A percentile compares a stretch with the other conserved stretches of the same genome.
phyloP scores from a whole-genome alignment of 2,113 vertebrate genomes.

The Notarius lentiginosus region DNA sequence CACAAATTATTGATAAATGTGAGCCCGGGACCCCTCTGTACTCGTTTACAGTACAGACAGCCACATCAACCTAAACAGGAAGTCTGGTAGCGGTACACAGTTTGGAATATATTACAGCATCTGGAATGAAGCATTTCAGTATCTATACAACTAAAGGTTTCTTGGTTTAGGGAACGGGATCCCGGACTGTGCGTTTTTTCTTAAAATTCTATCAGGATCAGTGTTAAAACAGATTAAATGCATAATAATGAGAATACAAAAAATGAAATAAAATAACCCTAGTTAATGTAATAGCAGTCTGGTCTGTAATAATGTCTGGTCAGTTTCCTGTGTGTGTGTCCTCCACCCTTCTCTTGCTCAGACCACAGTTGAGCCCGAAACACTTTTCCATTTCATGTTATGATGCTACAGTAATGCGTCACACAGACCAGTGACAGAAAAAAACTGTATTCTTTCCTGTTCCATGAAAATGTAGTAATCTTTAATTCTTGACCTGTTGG shows the following conservation, averaged over 20 bases:
- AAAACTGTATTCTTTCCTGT: neutral
- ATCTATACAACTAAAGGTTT: neutral
- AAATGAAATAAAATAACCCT: no score
- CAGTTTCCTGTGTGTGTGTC: neutral
- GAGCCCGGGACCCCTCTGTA: neutral
- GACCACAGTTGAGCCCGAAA: neutral
- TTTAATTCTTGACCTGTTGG: neutral
- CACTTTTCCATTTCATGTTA: neutral
- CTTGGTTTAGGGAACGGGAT: neutral
- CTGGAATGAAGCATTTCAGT: neutral
- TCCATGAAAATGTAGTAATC: neutral
- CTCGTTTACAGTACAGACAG: neutral
- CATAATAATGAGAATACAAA: neutral
- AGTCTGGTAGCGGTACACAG: neutral
- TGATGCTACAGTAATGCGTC: neutral
- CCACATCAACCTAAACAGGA: neutral
- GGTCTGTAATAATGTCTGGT: neutral
- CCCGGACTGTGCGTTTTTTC: neutral
- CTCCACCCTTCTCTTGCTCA: constrained; percentile 2
- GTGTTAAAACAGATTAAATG: no score
- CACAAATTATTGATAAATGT: neutral
- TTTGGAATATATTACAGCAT: neutral
- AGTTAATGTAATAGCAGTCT: neutral
- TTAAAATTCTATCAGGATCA: neutral
- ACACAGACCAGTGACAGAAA: neutral